Conservation (phyloP, 2,797 vertebrate genomes). For the Acrocephalus scirpaceus region DNA sequence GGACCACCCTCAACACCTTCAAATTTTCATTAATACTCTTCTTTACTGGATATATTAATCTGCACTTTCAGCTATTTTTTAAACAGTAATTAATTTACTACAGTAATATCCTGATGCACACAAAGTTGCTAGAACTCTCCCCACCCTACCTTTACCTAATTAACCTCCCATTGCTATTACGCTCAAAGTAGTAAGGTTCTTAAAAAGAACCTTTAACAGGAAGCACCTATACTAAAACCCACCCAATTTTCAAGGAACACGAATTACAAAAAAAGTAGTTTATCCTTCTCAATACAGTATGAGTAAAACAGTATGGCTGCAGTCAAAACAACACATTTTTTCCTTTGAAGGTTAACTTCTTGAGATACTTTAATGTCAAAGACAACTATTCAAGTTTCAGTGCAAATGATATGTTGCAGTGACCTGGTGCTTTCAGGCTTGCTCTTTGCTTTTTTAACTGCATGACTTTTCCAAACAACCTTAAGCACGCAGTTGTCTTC, state of each 20-base stretch:
- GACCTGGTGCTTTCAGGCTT: background rate
- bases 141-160: background rate
- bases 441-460: background rate
- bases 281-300: background rate
- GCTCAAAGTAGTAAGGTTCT: background rate
- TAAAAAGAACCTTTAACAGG: background rate
- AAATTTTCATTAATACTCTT: background rate
- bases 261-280: background rate
- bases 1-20: background rate
- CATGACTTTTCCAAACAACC: background rate
- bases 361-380: background rate
- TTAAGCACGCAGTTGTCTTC: background rate
- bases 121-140: background rate
- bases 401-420: background rate
- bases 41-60: background rate
- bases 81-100: background rate
- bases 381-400: background rate
- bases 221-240: background rate
- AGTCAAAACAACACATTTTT: background rate
- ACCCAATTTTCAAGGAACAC: background rate
- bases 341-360: background rate
- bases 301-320: background rate
- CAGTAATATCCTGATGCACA: background rate
- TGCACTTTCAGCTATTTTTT: background rate
- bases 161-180: background rate